phyloP scores from a whole-genome alignment of 2,888 invertebrate genomes.

The Crematogaster levior region DNA sequence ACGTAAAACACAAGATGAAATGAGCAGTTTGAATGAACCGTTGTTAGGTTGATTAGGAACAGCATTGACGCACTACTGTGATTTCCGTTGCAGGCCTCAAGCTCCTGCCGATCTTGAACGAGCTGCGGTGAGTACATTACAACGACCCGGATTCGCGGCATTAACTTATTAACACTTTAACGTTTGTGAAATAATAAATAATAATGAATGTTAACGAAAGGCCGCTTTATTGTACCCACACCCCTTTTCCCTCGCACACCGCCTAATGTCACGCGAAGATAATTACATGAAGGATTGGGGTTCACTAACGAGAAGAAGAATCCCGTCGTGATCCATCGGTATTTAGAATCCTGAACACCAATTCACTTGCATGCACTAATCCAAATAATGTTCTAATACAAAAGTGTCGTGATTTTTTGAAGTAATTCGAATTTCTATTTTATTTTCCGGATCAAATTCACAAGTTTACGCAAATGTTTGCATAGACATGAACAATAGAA shows the following conservation, averaged over 20 bases:
- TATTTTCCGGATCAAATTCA: background rate
- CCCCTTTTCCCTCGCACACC: constrained; percentile 67
- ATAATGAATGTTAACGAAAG: constrained; percentile 85
- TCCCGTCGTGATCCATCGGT: background rate
- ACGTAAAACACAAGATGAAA: background rate
- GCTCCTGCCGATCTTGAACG: constrained; percentile 93
- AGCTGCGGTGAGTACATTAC: constrained; percentile 90
- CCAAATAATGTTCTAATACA: constrained; percentile 57
- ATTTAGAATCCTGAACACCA: background rate
- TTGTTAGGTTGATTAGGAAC: background rate
- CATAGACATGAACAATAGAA: background rate
- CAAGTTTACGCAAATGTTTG: background rate
- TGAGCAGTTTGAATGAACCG: background rate
- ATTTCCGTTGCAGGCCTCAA: constrained; percentile 91
- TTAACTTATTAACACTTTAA: constrained; percentile 84
- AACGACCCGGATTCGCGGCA: constrained; percentile 67
- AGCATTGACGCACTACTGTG: background rate
- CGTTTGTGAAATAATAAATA: constrained; percentile 76
- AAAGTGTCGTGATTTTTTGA: background rate
- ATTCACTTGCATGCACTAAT: constrained; percentile 68
- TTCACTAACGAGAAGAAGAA: constrained; percentile 60
- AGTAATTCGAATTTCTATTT: background rate
- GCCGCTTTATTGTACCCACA: constrained; percentile 81
- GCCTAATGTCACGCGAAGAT: constrained; percentile 55
- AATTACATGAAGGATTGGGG: constrained; percentile 54